Evolutionary conservation across 2,797 vertebrate species (phyloP), one percentile per base, ranked within the genome.

Genomic region (Thalassophryne amazonica): DNA sequence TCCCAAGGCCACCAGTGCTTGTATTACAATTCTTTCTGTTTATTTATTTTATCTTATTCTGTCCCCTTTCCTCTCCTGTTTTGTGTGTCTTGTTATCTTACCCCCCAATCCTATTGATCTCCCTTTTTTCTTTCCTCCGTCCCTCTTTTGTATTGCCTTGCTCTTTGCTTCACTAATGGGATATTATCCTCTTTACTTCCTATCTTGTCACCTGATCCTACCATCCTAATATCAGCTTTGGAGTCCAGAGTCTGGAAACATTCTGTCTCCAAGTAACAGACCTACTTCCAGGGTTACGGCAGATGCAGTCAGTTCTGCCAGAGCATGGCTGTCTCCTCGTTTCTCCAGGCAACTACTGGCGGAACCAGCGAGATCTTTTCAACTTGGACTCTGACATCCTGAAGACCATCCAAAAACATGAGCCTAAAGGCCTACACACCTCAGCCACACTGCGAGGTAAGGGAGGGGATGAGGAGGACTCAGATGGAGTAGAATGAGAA

Each of bases 271-370:
- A 96, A 88, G 95, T 99, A 43, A 94, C 94, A 0, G 95, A 95
- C 46, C 87, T 99, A 60, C 92, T 98, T 68, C 95, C 97, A 0
- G 94, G 95, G 50, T 87, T 98, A 23, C 90, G 85, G 63, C 93
- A 93, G 64, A 93, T 98, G 80, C 91, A 86, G 53, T 84, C 89
- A 3, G 87, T 97, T 24, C 91, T 99, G 14, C 97, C 97, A 0
- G 96, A 98, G 40, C 96, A 99, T 1, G 93, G 96, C 64, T 99
- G 97, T 64, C 91, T 98, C 38, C 78, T 98, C 12, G 89, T 98
- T 3, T 99, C 97, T 21, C 97, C 97, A 0, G 96, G 92, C 0
- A 98, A 97, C 91, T 99, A 98, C 86, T 99, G 97, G 97, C 94
- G 98, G 87, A 99, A 98, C 30, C 95, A 94, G 75, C 87, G 82